Conservation (phyloP, 2,888 invertebrate species). For the Pediacus dermestoides region DNA sequence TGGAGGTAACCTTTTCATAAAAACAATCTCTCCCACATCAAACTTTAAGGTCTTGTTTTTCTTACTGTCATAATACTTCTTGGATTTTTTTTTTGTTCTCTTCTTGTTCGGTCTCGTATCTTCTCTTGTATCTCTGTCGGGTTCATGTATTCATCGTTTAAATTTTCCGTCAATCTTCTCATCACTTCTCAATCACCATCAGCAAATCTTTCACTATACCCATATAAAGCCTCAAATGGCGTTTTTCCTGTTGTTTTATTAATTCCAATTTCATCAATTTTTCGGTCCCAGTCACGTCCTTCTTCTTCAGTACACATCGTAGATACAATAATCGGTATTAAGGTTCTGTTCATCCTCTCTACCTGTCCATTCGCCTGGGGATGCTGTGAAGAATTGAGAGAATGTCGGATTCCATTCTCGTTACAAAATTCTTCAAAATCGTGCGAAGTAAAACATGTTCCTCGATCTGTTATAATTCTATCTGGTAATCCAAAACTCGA, state of each 20-base stretch:
- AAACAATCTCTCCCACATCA: too few species aligned
- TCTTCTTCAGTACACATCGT: slow-evolving; percentile 7
- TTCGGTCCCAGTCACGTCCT: slow-evolving; percentile 17
- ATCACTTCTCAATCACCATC: too few species aligned
- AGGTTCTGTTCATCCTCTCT: slow-evolving; percentile 18
- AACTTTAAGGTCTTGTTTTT: too few species aligned
- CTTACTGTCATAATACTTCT: too few species aligned
- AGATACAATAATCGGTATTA: slow-evolving; percentile 14
- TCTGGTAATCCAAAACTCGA: slow-evolving; percentile 21
- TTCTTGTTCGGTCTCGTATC: too few species aligned
- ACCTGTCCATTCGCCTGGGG: slow-evolving; percentile 27
- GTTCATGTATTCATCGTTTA: too few species aligned
- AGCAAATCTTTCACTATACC: too few species aligned
- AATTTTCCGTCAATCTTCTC: too few species aligned
- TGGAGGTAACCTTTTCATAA: too few species aligned
- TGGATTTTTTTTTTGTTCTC: too few species aligned
- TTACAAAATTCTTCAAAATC: slow-evolving; percentile 13
- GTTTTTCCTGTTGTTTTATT: slow-evolving; percentile 23
- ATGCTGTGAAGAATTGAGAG: slow-evolving; percentile 20
- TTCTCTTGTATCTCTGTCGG: too few species aligned
- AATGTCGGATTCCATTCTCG: slow-evolving; percentile 15
- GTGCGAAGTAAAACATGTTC: slow-evolving; percentile 11
- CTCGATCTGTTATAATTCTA: slow-evolving; percentile 25
- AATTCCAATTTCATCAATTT: slow-evolving; percentile 10
- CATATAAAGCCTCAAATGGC: slow-evolving; percentile 1